phyloP scores from a whole-genome alignment of 2,888 invertebrate genomes.

The Macaria notata region DNA sequence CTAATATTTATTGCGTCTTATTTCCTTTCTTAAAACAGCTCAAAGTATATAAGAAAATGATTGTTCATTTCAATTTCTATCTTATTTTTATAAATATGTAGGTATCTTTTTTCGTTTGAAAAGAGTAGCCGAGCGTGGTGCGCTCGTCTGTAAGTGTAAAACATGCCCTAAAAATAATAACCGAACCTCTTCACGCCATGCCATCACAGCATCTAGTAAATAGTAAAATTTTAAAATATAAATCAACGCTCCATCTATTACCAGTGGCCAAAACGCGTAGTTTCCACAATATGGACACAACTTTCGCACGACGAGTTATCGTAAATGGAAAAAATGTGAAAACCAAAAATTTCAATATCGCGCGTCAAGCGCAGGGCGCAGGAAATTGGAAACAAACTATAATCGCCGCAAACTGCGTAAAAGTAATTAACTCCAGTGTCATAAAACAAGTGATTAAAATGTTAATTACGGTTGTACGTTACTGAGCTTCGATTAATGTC shows the following conservation, averaged over 20 bases:
- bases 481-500: conserved; percentile 35
- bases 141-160: not conserved
- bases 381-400: conserved; percentile 32
- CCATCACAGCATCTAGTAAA: too few species aligned
- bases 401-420: conserved; percentile 20
- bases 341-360: conserved; percentile 21
- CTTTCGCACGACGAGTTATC: conserved; percentile 6
- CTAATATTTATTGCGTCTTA: too few species aligned
- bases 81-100: too few species aligned
- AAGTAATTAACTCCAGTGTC: conserved; percentile 42
- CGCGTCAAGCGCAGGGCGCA: conserved; percentile 26
- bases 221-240: too few species aligned
- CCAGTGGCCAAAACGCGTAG: not conserved
- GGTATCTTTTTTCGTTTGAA: too few species aligned
- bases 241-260: too few species aligned
- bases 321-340: conserved; percentile 15
- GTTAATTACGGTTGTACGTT: conserved; percentile 43
- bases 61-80: too few species aligned
- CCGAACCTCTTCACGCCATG: too few species aligned
- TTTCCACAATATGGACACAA: not conserved
- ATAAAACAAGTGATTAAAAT: conserved; percentile 51
- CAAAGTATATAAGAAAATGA: too few species aligned
- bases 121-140: conserved; percentile 21
- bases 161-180: too few species aligned
- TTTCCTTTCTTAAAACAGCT: too few species aligned